These are phyloP conservation scores for Aptenodytes forsteri DNA, from an alignment of 2,113 vertebrate genomes.

Conservation along the genomic window DNA sequence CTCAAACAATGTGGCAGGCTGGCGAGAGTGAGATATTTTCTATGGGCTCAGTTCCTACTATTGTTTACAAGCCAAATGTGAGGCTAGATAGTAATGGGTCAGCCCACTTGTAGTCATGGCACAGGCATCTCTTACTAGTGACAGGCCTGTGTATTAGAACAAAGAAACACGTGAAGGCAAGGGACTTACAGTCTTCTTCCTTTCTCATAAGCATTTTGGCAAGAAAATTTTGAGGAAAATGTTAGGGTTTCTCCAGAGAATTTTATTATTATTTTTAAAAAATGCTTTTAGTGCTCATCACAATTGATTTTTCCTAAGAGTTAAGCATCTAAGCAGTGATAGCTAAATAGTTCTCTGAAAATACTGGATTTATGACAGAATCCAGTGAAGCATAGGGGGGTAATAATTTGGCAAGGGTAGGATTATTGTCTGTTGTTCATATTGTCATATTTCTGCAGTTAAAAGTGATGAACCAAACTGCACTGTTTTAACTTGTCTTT, in stretches of 20 bases:
- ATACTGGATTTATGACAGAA: not conserved
- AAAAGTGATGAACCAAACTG: not conserved
- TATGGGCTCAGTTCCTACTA: conserved; percentile 67
- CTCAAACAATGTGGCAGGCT: conserved; percentile 56
- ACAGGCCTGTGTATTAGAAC: not conserved
- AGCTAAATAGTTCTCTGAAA: not conserved
- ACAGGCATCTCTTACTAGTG: not conserved
- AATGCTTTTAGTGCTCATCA: not conserved
- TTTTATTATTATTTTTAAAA: not conserved
- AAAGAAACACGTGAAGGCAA: not conserved
- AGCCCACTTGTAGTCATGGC: not conserved
- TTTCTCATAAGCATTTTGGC: conserved; percentile 27
- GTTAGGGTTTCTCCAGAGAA: not conserved
- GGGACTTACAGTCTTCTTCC: conserved; percentile 1
- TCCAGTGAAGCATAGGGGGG: not conserved
- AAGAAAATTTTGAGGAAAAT: not conserved
- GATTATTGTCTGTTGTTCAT: not conserved
- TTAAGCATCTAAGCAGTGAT: not conserved
- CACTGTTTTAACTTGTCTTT: not conserved
- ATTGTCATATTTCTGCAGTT: not conserved
- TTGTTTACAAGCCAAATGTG: conserved; percentile 66
- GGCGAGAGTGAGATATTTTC: conserved; percentile 22
- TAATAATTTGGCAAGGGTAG: not conserved
- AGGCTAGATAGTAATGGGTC: conserved; percentile 42
- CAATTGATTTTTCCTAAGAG: not conserved